Evolutionary conservation across 1,140 invertebrate genomes (phyloP), one percentile per base, ranked within the genome.

Genomic region (Eupristina koningsbergeri): DNA sequence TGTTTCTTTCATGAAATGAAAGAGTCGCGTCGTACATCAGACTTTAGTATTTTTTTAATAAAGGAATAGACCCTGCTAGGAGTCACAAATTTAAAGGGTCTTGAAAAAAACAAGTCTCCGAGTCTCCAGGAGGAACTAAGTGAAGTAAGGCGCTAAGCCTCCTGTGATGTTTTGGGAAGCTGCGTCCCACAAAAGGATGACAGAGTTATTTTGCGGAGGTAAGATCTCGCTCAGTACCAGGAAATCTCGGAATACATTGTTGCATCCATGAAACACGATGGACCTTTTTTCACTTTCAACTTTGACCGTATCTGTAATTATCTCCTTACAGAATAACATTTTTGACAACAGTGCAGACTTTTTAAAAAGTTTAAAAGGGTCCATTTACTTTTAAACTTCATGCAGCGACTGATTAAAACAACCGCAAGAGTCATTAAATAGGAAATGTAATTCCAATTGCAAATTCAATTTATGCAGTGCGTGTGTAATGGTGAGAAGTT

Each of bases 381-480:
- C 26, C 64, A 15, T 50, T 75, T 75, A 53, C 41, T 41, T 45
- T 73, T 73, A 36, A 26, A 19, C 22, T 3, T n/a, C 26, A 6
- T 11, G 8, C 22, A 9, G 8, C 6, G 26, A 71, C n/a, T 41
- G 67, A 6, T 41, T 26, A 26, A 34, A 45, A 1, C 7, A 17
- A 53, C 29, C 13, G 29, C 73, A 39, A 75, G 15, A 53, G 45
- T 41, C 39, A 31, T 71, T 71, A 41, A 41, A 41, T 36, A 9
- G 22, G 26, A 41, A 71, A 31, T 11, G n/a, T 8, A 31, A 8
- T 71, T 71, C 41, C 36, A 50, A 69, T 78, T 63, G 77, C 41
- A 26, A 50, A 69, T 78, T 63, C 63, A 63, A 50, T 79, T 31
- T 67, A 45, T 39, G 41, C 63, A 79, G 67, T 64, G 41, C 26